Evolutionary conservation across 2,888 invertebrate species (phyloP).

Genomic region (Ectemnius lituratus): DNA sequence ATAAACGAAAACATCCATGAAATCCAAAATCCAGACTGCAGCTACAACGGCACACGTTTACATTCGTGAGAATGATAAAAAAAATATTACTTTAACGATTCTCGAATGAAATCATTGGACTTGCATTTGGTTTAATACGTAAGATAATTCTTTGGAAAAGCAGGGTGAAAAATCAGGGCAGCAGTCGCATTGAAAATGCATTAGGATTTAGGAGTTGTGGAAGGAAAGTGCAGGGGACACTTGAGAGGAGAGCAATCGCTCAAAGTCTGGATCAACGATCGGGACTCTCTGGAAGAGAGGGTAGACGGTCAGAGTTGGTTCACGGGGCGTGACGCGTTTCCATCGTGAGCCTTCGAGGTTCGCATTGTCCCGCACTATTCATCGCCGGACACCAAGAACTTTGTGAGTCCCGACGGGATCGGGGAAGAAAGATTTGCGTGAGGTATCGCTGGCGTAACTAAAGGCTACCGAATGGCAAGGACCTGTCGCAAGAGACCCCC

Average conservation of each 20-base stretch:
- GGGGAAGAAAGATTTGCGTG: conserved; percentile 42
- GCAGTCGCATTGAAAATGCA: not conserved
- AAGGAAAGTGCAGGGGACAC: not conserved
- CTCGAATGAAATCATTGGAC: no score
- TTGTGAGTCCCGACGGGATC: conserved; percentile 28
- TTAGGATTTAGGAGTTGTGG: not conserved
- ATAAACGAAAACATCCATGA: conserved; percentile 20
- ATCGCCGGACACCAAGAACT: conserved; percentile 21
- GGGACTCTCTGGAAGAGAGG: conserved; percentile 14
- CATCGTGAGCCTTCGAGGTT: conserved; percentile 19
- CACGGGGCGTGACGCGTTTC: conserved; percentile 54
- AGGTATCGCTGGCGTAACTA: conserved; percentile 69
- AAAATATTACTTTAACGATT: no score
- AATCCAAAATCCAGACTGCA: not conserved
- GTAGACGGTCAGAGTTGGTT: conserved; percentile 15
- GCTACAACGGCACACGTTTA: no score
- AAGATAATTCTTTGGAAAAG: no score
- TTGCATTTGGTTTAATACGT: no score
- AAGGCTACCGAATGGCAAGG: conserved; percentile 58
- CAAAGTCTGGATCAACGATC: conserved; percentile 33
- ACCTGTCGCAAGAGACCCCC: conserved; percentile 47
- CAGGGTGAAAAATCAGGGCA: not conserved
- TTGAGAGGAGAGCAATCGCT: not conserved
- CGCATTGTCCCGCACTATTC: conserved; percentile 53
- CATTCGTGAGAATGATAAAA: no score